phyloP scores from a whole-genome alignment of 2,888 invertebrate species.

The Phragmatobia fuliginosa region DNA sequence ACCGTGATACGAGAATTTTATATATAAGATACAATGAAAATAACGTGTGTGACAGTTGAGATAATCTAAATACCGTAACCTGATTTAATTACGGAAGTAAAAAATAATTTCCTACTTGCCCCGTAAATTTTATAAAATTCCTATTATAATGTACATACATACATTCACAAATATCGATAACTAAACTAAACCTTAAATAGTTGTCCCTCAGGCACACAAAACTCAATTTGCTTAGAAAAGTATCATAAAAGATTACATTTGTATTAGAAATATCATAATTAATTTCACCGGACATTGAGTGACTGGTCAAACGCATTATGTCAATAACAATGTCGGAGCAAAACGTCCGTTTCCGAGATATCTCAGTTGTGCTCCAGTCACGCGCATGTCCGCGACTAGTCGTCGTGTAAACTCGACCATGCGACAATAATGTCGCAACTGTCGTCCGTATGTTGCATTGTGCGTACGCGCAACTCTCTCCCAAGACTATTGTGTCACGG shows the following conservation, averaged over 20 bases:
- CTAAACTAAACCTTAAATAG: too few relatives aligned
- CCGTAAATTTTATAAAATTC: too few relatives aligned
- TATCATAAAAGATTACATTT: background rate
- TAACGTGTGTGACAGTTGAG: too few relatives aligned
- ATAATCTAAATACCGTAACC: too few relatives aligned
- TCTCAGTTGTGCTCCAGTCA: constrained; percentile 38
- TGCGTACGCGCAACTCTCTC: too few relatives aligned
- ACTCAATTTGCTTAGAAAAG: background rate
- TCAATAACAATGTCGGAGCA: constrained; percentile 39
- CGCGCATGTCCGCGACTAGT: constrained; percentile 44
- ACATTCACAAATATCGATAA: too few relatives aligned
- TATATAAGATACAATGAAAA: too few relatives aligned
- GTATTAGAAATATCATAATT: background rate
- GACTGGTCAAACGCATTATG: constrained; percentile 35
- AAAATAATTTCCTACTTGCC: too few relatives aligned
- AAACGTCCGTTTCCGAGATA: constrained; percentile 36
- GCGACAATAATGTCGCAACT: constrained; percentile 51
- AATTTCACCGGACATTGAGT: constrained; percentile 19
- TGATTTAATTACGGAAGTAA: too few relatives aligned
- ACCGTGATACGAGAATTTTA: too few relatives aligned
- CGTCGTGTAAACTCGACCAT: constrained; percentile 28
- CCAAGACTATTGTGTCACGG: constrained; percentile 47
- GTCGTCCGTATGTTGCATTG: constrained; percentile 36
- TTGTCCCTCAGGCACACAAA: background rate
- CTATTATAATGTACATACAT: too few relatives aligned